phyloP scores from a whole-genome alignment of 1,140 invertebrate species.

The Campoletis sonorensis region DNA sequence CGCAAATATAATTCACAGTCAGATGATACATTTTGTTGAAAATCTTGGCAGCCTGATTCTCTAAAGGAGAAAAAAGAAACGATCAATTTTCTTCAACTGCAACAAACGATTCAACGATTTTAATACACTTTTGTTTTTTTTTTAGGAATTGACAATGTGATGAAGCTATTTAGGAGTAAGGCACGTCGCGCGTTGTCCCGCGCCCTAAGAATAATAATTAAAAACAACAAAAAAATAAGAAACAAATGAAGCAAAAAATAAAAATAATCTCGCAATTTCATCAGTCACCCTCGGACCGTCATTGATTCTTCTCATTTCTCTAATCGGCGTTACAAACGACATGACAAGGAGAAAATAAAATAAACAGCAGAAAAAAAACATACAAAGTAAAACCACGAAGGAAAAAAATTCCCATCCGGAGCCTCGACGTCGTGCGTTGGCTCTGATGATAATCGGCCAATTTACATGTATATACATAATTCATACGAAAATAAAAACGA shows the following conservation, averaged over 20 bases:
- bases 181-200: slow-evolving; percentile 55
- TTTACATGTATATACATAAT: slow-evolving; percentile 72
- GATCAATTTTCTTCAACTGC: not conserved
- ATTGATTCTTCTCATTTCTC: slow-evolving; percentile 46
- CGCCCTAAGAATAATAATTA: slow-evolving; percentile 38
- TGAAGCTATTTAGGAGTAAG: slow-evolving; percentile 64
- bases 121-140: slow-evolving; percentile 43
- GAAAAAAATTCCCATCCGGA: slow-evolving; percentile 32
- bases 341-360: slow-evolving; percentile 41
- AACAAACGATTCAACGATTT: not conserved
- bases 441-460: slow-evolving; percentile 48
- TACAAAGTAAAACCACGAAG: slow-evolving; percentile 41
- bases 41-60: slow-evolving; percentile 71
- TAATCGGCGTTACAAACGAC: slow-evolving; percentile 54
- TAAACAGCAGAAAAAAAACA: slow-evolving; percentile 31
- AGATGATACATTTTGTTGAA: slow-evolving; percentile 63
- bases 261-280: slow-evolving; percentile 64
- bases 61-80: slow-evolving; percentile 11
- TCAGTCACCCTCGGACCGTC: slow-evolving; percentile 54
- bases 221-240: not conserved
- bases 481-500: slow-evolving; percentile 64
- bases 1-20: slow-evolving; percentile 61
- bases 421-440: slow-evolving; percentile 35
- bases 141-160: slow-evolving; percentile 75
- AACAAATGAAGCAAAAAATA: too few relatives aligned